Conservation (phyloP, 1,140 invertebrate genomes). For the Oppia nitens region DNA sequence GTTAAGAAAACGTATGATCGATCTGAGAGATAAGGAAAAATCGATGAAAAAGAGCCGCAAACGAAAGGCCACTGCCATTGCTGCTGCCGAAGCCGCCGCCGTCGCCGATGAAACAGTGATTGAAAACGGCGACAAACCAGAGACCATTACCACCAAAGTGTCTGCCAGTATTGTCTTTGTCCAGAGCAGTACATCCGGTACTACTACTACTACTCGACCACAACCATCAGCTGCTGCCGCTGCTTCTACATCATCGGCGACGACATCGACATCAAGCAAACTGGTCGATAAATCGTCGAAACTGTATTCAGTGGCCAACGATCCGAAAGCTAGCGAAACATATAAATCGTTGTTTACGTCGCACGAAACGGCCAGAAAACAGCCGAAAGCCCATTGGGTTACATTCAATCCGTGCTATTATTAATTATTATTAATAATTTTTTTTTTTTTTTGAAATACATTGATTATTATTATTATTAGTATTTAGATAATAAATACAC, state of each 20-base stretch:
- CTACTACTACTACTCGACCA: not conserved
- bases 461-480: too few relatives aligned
- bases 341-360: conserved; percentile 90
- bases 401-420: conserved; percentile 87
- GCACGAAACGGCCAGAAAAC: conserved; percentile 63
- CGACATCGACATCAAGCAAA: conserved; percentile 1
- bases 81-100: too few relatives aligned
- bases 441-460: too few relatives aligned
- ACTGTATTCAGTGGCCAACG: conserved; percentile 68
- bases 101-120: not conserved
- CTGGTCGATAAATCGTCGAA: conserved; percentile 21
- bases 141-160: not conserved
- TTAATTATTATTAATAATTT: not conserved
- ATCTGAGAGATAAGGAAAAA: conserved; percentile 46
- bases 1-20: conserved; percentile 44
- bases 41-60: conserved; percentile 35
- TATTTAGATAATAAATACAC: too few relatives aligned
- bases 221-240: not conserved
- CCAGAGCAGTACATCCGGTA: not conserved
- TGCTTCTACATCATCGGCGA: not conserved
- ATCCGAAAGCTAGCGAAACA: conserved; percentile 71
- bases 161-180: not conserved
- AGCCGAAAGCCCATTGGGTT: conserved; percentile 84
- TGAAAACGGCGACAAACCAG: not conserved
- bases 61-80: not conserved